Base-by-base conservation (phyloP, 2,888 invertebrate species). In the Drosophila vallismaia region DNA sequence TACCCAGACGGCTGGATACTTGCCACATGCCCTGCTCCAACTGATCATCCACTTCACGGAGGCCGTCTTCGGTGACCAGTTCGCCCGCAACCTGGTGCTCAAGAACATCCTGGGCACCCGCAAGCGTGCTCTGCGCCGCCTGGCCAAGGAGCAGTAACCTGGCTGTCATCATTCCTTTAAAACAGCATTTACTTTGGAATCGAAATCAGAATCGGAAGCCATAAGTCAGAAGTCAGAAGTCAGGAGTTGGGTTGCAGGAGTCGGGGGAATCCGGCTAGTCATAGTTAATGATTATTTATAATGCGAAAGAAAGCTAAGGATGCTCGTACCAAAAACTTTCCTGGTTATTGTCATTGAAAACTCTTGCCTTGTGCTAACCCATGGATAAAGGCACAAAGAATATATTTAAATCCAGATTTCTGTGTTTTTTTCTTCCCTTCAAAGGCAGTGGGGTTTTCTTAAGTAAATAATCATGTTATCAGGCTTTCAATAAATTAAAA, bases 1-100 rank as follows among this genome's bases (percentile, higher is more conserved):
- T 46, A 92, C 93, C 10, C 93, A 93, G 53, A 96, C 96, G 0
- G 94, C 95, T 0, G 97, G 97, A 31, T 97, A 97, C 88, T 93
- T 94, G 58, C 91, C 92, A 19, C 92, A 92, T 66, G 87, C 89
- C 10, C 56, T 91, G 33, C 81, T 91, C 77, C 86, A 89, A 63
- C 45, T 88, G 2, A 73, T 77, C 19, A 79, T 90, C 9, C 76
- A 85, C 60, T 52, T 75, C 7, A 72, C 85, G 33, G 79, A 80
- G 31, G 74, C 74, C 7, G 51, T 90, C 0, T 72, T 88, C n/a
- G 89, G 91, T 4, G 86, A 86, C 46, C 77, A 81, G 14, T 89
- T 90, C 66, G 85, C 89, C 9, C 82, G 88, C 53, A 89, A 77
- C 28, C 36, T 90, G 26, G 86, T 91, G 9, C 83, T 91, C 46